Percentiles rank a stretch among this genome's conserved stretches.
These are phyloP conservation scores for Eulithis prunata DNA, from an alignment of 2,888 invertebrate species.

Conservation along the genomic window DNA sequence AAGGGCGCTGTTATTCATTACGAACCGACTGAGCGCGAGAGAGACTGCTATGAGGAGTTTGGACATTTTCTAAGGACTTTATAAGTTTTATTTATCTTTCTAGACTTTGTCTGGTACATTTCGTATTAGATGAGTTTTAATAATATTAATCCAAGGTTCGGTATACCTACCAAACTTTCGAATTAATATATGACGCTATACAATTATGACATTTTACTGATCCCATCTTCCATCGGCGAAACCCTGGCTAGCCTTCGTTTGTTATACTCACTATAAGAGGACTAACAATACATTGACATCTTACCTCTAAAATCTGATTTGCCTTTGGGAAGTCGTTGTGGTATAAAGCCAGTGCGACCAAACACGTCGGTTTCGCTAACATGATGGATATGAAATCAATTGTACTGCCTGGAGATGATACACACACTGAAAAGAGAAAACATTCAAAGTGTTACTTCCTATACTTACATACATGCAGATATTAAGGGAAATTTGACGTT, in stretches of 20 bases:
- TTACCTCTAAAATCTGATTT: conserved; percentile 91
- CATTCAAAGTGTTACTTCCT: not conserved
- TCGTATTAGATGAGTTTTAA: not conserved
- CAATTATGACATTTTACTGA: too few relatives aligned
- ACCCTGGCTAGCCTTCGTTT: too few relatives aligned
- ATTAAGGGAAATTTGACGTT: not conserved
- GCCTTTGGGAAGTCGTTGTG: conserved; percentile 90
- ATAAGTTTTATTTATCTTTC: conserved; percentile 35
- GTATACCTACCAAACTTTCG: not conserved
- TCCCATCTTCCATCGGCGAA: too few relatives aligned
- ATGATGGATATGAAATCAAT: conserved; percentile 86
- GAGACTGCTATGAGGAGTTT: conserved; percentile 82
- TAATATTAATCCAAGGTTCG: not conserved
- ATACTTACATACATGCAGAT: too few relatives aligned
- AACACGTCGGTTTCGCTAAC: conserved; percentile 89
- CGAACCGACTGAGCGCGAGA: conserved; percentile 82
- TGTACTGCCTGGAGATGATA: conserved; percentile 58
- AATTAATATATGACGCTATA: not conserved
- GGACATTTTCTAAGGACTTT: conserved; percentile 83
- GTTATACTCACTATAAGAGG: too few relatives aligned
- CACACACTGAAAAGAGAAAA: conserved; percentile 57
- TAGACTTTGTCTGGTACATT: too few relatives aligned
- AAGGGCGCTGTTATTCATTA: conserved; percentile 69
- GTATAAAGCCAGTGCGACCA: conserved; percentile 90
- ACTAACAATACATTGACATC: conserved; percentile 29